phyloP scores from a whole-genome alignment of 2,888 invertebrate species.

The Xestia xanthographa region DNA sequence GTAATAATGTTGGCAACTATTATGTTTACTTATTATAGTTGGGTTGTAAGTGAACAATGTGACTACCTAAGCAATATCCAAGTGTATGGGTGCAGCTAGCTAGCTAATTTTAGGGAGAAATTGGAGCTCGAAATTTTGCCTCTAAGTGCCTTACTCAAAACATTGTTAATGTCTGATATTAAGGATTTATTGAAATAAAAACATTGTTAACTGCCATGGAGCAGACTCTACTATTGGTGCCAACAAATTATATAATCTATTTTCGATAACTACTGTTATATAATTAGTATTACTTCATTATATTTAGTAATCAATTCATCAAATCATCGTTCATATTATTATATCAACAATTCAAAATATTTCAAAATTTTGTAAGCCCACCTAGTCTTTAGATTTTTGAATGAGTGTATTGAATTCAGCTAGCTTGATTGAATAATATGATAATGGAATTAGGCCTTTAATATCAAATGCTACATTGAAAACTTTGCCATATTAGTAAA shows the following conservation, averaged over 20 bases:
- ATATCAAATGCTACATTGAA: slow-evolving; percentile 89
- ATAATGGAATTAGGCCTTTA: slow-evolving; percentile 84
- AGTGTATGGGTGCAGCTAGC: slow-evolving; percentile 82
- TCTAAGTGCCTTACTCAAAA: slow-evolving; percentile 74
- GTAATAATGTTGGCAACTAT: slow-evolving; percentile 85
- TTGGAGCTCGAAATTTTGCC: slow-evolving; percentile 66
- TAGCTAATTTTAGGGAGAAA: slow-evolving; percentile 73
- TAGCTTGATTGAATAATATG: slow-evolving; percentile 81
- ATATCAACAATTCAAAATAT: slow-evolving; percentile 70
- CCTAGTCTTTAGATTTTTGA: slow-evolving; percentile 88
- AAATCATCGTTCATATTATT: slow-evolving; percentile 67
- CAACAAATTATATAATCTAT: slow-evolving; percentile 75
- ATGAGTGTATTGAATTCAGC: slow-evolving; percentile 82
- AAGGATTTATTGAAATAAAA: slow-evolving; percentile 38
- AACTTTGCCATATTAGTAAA: slow-evolving; percentile 91
- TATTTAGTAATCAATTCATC: slow-evolving; percentile 65
- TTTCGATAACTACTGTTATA: slow-evolving; percentile 71
- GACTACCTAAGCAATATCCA: slow-evolving; percentile 73
- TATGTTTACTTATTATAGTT: slow-evolving; percentile 71
- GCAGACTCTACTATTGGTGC: slow-evolving; percentile 70
- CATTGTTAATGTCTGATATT: slow-evolving; percentile 49
- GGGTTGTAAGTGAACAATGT: slow-evolving; percentile 75
- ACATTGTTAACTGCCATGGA: slow-evolving; percentile 43
- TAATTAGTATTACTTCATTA: slow-evolving; percentile 72
- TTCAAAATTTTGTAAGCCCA: slow-evolving; percentile 87